phyloP scores from a whole-genome alignment of 2,113 vertebrate species.

The Cyprinodon variegatus region DNA sequence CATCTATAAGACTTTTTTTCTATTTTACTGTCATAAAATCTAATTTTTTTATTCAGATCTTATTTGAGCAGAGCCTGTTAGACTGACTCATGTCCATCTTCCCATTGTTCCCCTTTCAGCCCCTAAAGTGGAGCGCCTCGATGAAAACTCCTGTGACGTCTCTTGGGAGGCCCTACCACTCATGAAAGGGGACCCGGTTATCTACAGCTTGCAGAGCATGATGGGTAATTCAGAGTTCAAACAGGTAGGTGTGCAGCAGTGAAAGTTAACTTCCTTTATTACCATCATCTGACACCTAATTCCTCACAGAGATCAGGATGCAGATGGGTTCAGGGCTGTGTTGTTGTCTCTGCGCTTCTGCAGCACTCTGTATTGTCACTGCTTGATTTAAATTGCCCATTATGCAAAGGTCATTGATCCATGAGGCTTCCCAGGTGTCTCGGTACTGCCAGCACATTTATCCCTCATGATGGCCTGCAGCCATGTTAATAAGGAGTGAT shows the following conservation, averaged over 20 bases:
- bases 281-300: conserved; percentile 25
- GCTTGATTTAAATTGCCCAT: conserved; percentile 54
- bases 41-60: too few relatives aligned
- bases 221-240: conserved; percentile 94
- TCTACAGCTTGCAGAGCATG: conserved; percentile 94
- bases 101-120: conserved; percentile 66
- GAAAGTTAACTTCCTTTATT: not conserved
- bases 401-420: conserved; percentile 67
- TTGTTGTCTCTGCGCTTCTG: conserved; percentile 24
- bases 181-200: conserved; percentile 94
- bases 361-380: conserved; percentile 20
- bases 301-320: conserved; percentile 31
- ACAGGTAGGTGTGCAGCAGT: conserved; percentile 82
- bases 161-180: conserved; percentile 89
- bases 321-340: conserved; percentile 37
- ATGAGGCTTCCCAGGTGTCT: conserved; percentile 45
- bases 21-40: too few relatives aligned
- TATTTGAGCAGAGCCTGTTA: not conserved
- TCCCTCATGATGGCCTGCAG: conserved; percentile 42
- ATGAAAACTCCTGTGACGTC: conserved; percentile 91
- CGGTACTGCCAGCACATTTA: conserved; percentile 34
- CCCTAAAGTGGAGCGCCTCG: conserved; percentile 90
- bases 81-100: conserved; percentile 1
- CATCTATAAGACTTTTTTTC: too few relatives aligned
- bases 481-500: conserved; percentile 54